A percentile compares a stretch with the other conserved stretches of the same genome.
These are phyloP conservation scores for Spea bombifrons DNA, from an alignment of 2,113 vertebrate species.

Conservation along the genomic window DNA sequence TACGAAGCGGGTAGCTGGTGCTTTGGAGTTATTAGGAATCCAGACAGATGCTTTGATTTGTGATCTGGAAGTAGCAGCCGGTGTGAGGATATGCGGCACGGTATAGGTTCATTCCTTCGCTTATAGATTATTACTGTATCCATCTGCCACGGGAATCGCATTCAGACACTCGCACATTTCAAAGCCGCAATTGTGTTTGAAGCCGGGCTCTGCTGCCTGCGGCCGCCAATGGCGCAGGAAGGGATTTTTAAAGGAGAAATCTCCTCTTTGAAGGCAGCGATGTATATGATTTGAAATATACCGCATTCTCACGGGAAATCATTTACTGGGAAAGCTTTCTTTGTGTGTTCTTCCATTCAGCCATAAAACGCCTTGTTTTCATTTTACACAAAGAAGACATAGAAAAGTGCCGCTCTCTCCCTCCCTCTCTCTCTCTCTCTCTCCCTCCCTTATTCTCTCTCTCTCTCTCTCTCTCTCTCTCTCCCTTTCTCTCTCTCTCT, in stretches of 20 bases:
- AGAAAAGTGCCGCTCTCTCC: no score
- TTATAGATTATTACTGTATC: neutral
- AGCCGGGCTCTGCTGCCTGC: neutral
- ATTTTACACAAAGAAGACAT: no score
- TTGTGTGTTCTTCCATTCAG: neutral
- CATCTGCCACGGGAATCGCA: neutral
- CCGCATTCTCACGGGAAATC: neutral
- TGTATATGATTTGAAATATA: neutral
- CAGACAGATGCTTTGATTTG: neutral
- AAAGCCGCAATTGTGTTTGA: conserved; percentile 15
- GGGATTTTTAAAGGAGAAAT: neutral
- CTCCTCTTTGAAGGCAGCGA: conserved; percentile 6
- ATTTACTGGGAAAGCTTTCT: neutral
- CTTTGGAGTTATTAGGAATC: neutral
- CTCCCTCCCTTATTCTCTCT: no score
- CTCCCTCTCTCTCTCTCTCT: no score
- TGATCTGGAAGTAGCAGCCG: neutral
- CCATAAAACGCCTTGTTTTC: neutral
- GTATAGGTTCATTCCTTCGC: neutral
- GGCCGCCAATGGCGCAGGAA: neutral
- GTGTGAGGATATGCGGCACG: neutral
- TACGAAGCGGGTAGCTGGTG: neutral
- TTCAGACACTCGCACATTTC: conserved; percentile 8
- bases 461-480: no score
- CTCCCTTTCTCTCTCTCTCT: no score